Percentiles rank a stretch among this genome's conserved stretches.
These are phyloP conservation scores for Tyrannus savana DNA, from an alignment of 2,113 vertebrate species.

Conservation along the genomic window DNA sequence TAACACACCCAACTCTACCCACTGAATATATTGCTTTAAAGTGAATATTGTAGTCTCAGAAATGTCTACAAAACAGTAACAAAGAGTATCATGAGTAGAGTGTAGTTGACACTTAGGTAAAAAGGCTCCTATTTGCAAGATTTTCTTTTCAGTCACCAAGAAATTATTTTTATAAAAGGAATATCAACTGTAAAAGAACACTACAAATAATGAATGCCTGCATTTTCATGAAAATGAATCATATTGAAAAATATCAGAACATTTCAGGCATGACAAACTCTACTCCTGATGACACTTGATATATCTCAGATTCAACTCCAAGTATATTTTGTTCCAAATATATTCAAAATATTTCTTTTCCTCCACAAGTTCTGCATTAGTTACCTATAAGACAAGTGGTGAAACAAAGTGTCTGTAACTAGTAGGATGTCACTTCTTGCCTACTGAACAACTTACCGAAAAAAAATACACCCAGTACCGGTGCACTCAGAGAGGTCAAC, in stretches of 20 bases:
- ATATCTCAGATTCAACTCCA: background rate
- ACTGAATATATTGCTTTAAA: background rate
- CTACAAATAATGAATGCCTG: background rate
- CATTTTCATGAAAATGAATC: background rate
- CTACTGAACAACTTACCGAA: background rate
- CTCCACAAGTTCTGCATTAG: background rate
- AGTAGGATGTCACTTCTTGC: background rate
- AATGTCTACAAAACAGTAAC: background rate
- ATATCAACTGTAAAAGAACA: background rate
- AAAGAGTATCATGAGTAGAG: rapidly evolving
- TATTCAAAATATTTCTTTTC: background rate
- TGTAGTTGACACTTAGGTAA: background rate
- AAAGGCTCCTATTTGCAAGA: background rate
- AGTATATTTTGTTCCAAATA: background rate
- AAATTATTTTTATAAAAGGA: background rate
- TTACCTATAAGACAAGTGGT: background rate
- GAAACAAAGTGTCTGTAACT: background rate
- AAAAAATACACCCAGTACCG: background rate
- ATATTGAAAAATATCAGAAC: background rate
- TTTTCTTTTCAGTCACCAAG: background rate
- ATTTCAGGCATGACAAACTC: background rate
- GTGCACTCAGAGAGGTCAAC: background rate
- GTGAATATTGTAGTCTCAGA: background rate
- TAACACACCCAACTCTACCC: background rate
- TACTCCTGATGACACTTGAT: background rate